Evolutionary conservation across 2,113 vertebrate genomes (phyloP).

Genomic region (Calidris pugnax): DNA sequence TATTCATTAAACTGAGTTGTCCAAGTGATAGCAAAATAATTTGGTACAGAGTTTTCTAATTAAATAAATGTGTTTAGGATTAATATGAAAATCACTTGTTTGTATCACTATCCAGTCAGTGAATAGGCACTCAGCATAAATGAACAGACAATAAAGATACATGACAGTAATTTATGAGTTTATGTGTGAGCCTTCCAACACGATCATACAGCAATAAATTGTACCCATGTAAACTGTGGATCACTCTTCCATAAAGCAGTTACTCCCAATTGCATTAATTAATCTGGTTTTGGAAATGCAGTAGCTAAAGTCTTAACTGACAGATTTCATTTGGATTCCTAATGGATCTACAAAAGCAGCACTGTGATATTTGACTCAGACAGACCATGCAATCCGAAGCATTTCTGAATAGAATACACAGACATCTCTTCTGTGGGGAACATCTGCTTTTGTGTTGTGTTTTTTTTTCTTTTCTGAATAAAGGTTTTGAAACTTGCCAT

Average conservation of each 20-base stretch:
- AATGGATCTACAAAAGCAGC: background rate
- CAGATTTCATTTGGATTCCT: background rate
- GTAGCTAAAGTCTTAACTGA: background rate
- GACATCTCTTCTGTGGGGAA: background rate
- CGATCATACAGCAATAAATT: background rate
- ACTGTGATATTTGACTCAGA: background rate
- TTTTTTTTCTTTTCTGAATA: background rate
- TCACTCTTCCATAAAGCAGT: background rate
- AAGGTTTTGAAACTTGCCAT: background rate
- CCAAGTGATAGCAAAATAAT: background rate
- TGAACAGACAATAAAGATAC: background rate
- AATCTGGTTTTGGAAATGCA: background rate
- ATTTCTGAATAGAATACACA: background rate
- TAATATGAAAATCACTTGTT: background rate
- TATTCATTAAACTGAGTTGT: background rate
- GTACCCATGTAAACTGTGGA: background rate
- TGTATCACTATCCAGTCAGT: background rate
- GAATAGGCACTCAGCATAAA: background rate
- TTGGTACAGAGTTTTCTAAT: background rate
- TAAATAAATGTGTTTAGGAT: background rate
- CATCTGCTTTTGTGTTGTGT: background rate
- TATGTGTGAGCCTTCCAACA: background rate
- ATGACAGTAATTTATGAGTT: background rate
- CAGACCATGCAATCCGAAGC: background rate
- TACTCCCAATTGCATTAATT: background rate